Base-by-base conservation (phyloP, 2,888 invertebrate species). In the Amblyjoppa proteus region DNA sequence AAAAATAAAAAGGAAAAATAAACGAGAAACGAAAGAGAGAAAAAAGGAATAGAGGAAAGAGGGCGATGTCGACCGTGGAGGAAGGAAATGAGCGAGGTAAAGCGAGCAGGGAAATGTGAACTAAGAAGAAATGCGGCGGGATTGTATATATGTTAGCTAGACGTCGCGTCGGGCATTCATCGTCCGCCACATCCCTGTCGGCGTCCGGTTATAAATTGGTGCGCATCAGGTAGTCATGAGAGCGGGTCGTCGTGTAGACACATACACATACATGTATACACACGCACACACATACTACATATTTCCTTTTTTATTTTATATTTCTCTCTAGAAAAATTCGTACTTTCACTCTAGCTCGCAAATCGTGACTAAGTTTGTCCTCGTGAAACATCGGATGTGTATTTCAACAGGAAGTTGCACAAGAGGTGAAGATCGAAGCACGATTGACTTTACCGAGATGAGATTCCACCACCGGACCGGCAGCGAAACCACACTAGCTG, bases 141-240 rank as follows among this genome's bases (percentile, higher is more conserved):
- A 25, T 70, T 83, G 51, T 73, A 51, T 79, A 49, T 71, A 69
- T 68, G 73, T 73, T 74, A 66, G 38, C 11, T 71, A 80, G 71
- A 80, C 64, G 58, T 51, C 64, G 58, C 68, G 68, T 71, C 51
- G 66, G 71, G 81, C 76, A 84, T 84, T 66, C 76, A 84, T 84
- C 71, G 75, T 13, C 58, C 71, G 25, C n/a, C 74, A 53, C 70
- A 82, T 81, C 61, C 41, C 61, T 20, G 66, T 53, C 38, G 74
- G 61, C 73, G 76, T 74, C 73, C 31, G 34, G 68, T 87, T 84
- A 81, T 86, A 87, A 86, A 88, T 87, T 87, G 88, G 88, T 88
- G 89, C 88, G 88, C 91, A 91, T 91, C 89, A 90, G 91, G 90
- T 90, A 89, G 89, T 91, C 90, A 90, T 91, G 88, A 87, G 82